These are phyloP conservation scores for Characodon lateralis DNA, from an alignment of 2,797 vertebrate genomes.

Conservation along the genomic window DNA sequence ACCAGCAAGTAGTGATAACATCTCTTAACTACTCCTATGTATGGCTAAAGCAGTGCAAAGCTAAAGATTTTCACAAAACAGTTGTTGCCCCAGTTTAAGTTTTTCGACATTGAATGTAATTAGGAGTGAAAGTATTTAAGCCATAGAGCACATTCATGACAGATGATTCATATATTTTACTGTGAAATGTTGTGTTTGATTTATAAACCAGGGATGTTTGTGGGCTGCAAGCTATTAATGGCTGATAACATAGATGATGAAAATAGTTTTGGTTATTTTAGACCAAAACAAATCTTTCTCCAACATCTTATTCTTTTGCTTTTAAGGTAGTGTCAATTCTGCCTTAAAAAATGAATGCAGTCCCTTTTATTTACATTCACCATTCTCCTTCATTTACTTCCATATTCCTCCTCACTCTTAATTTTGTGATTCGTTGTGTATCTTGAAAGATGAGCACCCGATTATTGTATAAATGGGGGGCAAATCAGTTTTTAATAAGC, in stretches of 20 bases:
- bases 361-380: not conserved
- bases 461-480: not conserved
- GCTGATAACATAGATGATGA: not conserved
- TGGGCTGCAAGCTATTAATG: not conserved
- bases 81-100: not conserved
- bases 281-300: not conserved
- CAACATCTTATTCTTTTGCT: not conserved
- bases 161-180: not conserved
- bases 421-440: not conserved
- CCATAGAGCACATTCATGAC: not conserved
- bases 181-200: not conserved
- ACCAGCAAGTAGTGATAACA: not conserved
- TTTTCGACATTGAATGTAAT: not conserved
- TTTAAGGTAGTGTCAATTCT: not conserved
- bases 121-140: not conserved
- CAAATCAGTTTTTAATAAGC: not conserved
- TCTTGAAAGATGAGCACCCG: not conserved
- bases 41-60: not conserved
- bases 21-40: not conserved
- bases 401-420: not conserved
- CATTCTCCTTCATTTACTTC: not conserved
- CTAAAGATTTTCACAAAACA: no score
- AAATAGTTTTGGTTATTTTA: no score
- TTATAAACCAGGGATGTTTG: not conserved
- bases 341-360: not conserved